Base-by-base conservation (phyloP, 37 sponge, comb jelly and placozoan species). In the Ephydatia muelleri region DNA sequence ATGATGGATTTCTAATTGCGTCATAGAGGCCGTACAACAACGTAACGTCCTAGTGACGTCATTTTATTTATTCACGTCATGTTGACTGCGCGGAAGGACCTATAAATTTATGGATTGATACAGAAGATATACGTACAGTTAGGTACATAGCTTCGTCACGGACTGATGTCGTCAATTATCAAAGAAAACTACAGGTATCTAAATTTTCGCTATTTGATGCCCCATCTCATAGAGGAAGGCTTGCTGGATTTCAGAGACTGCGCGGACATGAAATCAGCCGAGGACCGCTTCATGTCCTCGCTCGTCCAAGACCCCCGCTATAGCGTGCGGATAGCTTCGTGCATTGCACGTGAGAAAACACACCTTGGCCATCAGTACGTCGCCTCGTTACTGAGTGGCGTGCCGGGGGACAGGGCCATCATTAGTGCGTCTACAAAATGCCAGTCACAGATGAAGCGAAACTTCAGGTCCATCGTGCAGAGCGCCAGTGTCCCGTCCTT, bases 331-430 rank as follows among this genome's bases (percentile, higher is more conserved):
- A 57, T 57, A 57, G 19, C 19, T 14, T 57, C 57, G 6, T 57
- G 57, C 57, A 14, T 57, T 21, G 16, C 1, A 57, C 57, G 57
- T 19, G 57, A 57, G 16, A 57, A 14, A 14, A 14, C 12, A 57
- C 80, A 79, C 80, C 29, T 79, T 0, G 80, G 80, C 12, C 80
- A 79, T 35, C 26, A 28, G 21, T 79, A 79, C 34, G 25, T 79
- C 65, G 67, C 65, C 4, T 79, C 34, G 66, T 30, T 79, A 32
- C 35, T 79, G 19, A 30, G 34, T 22, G 47, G 66, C 28, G 30
- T 32, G 67, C 37, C 29, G 3, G 28, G 21, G n/a, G 66, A 79
- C 30, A 67, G 65, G 3, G 19, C 33, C 66, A 65, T 8, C 19
- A 65, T 79, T 23, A 16, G 36, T 23, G 30, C 65, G 4, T 79